Conservation (phyloP, 2,888 invertebrate genomes). For the Gymnosoma rotundatum region DNA sequence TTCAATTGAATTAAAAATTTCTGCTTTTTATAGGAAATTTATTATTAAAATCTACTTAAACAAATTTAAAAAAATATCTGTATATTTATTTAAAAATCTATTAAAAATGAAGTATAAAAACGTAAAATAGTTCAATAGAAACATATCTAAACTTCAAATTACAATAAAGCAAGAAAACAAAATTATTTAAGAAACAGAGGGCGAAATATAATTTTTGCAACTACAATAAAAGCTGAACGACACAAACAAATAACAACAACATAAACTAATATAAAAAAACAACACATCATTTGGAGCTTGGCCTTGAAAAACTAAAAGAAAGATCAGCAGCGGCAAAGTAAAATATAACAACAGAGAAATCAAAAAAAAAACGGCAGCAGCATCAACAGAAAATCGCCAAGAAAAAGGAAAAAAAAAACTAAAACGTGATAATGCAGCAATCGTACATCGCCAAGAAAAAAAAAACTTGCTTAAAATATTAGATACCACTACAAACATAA, state of each 20-base stretch:
- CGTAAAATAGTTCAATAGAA: too few species aligned
- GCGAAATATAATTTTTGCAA: constrained; percentile 45
- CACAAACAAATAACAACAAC: constrained; percentile 38
- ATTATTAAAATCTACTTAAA: too few species aligned
- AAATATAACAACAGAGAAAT: constrained; percentile 38
- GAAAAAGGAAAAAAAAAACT: constrained; percentile 29
- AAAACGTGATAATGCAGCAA: constrained; percentile 67
- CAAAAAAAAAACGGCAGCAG: constrained; percentile 27
- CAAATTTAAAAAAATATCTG: too few species aligned
- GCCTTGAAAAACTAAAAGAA: constrained; percentile 68
- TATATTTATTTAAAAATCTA: too few species aligned
- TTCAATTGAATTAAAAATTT: too few species aligned
- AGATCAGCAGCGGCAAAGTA: constrained; percentile 59
- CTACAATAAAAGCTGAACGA: constrained; percentile 9
- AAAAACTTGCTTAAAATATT: not conserved
- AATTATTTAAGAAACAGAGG: not conserved
- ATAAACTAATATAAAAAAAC: constrained; percentile 31
- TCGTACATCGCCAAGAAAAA: constrained; percentile 36
- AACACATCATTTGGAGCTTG: constrained; percentile 64
- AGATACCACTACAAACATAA: not conserved
- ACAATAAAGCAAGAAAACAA: not conserved
- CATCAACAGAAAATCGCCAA: constrained; percentile 35
- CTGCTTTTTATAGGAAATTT: too few species aligned
- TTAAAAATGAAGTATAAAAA: not conserved
- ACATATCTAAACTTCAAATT: too few species aligned